Evolutionary conservation across 2,888 invertebrate species (phyloP).

Genomic region (Drosophila yooni): DNA sequence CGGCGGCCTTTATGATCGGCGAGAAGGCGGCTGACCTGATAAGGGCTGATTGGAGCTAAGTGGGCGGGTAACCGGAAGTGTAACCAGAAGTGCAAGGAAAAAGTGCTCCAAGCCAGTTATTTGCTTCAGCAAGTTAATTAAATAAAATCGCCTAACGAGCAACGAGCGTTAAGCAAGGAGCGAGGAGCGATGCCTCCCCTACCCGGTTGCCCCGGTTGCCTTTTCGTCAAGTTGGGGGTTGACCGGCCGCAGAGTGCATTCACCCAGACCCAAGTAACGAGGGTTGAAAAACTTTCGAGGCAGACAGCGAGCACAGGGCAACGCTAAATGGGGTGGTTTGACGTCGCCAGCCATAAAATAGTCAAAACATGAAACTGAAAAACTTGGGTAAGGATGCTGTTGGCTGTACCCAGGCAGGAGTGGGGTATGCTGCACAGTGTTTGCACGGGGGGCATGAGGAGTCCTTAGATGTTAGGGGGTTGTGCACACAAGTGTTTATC

Average conservation of each 20-base stretch:
- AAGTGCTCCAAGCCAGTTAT: slow-evolving; percentile 28
- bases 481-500: slow-evolving; percentile 75
- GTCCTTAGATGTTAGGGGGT: slow-evolving; percentile 11
- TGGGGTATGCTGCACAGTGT: background rate
- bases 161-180: slow-evolving; percentile 12
- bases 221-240: slow-evolving; percentile 47
- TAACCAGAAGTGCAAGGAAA: background rate
- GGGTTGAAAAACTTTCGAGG: slow-evolving; percentile 66
- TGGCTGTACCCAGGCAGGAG: slow-evolving; percentile 46
- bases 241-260: slow-evolving; percentile 70
- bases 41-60: slow-evolving; percentile 56
- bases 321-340: slow-evolving; percentile 64
- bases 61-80: slow-evolving; percentile 1
- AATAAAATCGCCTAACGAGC: slow-evolving; percentile 63
- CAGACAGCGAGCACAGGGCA: slow-evolving; percentile 27
- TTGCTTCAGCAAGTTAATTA: slow-evolving; percentile 69
- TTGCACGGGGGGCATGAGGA: background rate
- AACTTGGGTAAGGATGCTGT: slow-evolving; percentile 51
- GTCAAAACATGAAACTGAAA: slow-evolving; percentile 61
- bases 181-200: slow-evolving; percentile 7
- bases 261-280: slow-evolving; percentile 57
- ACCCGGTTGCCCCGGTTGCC: slow-evolving; percentile 10
- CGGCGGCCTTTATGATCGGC: slow-evolving; percentile 89
- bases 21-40: slow-evolving; percentile 90
- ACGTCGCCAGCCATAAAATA: slow-evolving; percentile 50